phyloP scores from a whole-genome alignment of 2,888 invertebrate genomes.

The Unio delphinus region DNA sequence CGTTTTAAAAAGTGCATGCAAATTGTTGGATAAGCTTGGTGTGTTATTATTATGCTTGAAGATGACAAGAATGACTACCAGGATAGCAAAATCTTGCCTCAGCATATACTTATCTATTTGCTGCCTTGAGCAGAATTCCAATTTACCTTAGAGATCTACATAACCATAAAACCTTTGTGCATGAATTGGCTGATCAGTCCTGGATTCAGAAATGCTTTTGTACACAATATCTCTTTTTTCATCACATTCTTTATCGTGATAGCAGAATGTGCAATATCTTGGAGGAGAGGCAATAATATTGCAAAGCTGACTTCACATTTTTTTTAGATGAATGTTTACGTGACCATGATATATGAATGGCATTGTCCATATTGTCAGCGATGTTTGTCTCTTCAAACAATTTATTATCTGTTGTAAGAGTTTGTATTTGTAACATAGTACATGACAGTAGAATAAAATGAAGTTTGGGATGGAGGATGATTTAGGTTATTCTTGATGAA shows the following conservation, averaged over 20 bases:
- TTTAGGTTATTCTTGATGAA: too few relatives aligned
- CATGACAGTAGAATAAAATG: not conserved
- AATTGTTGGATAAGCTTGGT: not conserved
- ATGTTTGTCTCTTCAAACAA: constrained; percentile 11
- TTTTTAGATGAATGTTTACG: constrained; percentile 9
- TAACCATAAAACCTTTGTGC: constrained; percentile 47
- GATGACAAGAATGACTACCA: too few relatives aligned
- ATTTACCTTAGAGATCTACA: constrained; percentile 44
- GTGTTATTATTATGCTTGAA: too few relatives aligned
- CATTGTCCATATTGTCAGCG: constrained; percentile 3
- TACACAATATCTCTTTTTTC: constrained; percentile 9
- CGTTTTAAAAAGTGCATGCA: too few relatives aligned
- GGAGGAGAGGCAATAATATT: constrained; percentile 11
- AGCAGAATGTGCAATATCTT: constrained; percentile 7
- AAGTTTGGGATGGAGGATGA: too few relatives aligned
- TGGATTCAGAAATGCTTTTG: constrained; percentile 31
- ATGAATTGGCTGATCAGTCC: constrained; percentile 54
- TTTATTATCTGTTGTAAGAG: constrained; percentile 4
- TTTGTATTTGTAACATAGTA: not conserved
- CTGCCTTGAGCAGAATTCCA: constrained; percentile 39
- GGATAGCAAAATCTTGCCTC: not conserved
- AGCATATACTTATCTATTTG: not conserved
- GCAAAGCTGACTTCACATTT: constrained; percentile 6
- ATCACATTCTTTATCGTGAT: constrained; percentile 12
- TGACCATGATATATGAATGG: constrained; percentile 7